These are phyloP conservation scores for Hyphantria cunea DNA, from an alignment of 1,140 invertebrate genomes.

Conservation along the genomic window DNA sequence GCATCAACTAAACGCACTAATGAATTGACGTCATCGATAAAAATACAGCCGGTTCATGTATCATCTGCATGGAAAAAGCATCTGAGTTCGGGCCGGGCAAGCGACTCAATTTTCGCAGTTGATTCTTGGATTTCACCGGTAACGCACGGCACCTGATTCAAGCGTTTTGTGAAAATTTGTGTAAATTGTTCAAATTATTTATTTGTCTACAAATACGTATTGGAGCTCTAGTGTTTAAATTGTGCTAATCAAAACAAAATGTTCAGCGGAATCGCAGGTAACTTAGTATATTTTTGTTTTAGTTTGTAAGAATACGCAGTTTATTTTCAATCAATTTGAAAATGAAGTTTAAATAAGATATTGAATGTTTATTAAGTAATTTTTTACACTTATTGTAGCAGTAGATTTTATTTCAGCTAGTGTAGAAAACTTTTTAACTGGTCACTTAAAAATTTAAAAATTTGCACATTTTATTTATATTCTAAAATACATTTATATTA, in stretches of 20 bases:
- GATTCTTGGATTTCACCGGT: constrained; percentile 49
- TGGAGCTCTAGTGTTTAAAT: constrained; percentile 24
- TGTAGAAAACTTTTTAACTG: no score
- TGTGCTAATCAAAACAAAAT: constrained; percentile 55
- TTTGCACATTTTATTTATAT: no score
- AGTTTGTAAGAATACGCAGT: no score
- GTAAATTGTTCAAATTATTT: constrained; percentile 25
- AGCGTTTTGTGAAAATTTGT: constrained; percentile 34
- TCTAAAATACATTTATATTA: no score
- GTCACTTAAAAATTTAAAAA: no score
- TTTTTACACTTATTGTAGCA: no score
- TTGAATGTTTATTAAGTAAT: no score
- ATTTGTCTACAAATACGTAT: constrained; percentile 5
- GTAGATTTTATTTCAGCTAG: no score
- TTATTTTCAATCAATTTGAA: no score
- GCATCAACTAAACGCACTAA: constrained; percentile 50
- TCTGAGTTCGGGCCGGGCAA: constrained; percentile 15
- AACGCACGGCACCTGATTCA: constrained; percentile 32
- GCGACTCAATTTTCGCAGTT: constrained; percentile 32
- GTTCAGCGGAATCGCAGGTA: constrained; percentile 78
- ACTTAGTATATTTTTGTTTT: constrained; percentile 21
- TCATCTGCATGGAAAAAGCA: constrained; percentile 34
- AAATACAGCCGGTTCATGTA: constrained; percentile 59
- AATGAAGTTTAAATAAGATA: no score
- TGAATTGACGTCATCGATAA: constrained; percentile 65